A percentile compares a stretch with the other conserved stretches of the same genome.
These are phyloP conservation scores for Sylvilagus bachmani DNA, from an alignment of 2,113 vertebrate genomes.

Conservation along the genomic window DNA sequence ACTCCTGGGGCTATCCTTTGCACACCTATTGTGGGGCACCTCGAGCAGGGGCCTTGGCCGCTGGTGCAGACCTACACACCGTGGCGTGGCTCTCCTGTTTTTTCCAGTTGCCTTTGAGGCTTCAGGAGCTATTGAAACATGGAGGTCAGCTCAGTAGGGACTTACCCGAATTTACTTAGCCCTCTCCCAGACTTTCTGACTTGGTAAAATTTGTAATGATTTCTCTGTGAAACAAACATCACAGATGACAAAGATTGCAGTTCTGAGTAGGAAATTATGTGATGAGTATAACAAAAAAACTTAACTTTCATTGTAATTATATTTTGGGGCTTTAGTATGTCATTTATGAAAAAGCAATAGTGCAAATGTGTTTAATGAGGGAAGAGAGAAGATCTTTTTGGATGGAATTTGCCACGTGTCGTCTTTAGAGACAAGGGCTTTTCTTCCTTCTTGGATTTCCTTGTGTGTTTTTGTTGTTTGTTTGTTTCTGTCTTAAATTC, in stretches of 20 bases:
- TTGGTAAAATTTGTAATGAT: background rate
- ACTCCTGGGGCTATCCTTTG: background rate
- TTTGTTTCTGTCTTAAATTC: too few species aligned
- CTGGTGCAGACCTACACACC: accelerated
- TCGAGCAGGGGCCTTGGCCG: background rate
- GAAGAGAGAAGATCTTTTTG: background rate
- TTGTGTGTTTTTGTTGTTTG: too few species aligned
- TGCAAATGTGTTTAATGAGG: background rate
- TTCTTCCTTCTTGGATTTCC: background rate
- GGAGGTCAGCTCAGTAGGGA: background rate
- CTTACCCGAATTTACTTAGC: background rate
- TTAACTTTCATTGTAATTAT: background rate
- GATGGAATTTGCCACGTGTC: background rate
- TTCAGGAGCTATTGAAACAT: background rate
- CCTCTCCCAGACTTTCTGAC: background rate
- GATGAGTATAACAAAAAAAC: background rate
- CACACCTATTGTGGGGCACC: background rate
- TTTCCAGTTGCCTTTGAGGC: background rate
- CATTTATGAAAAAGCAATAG: background rate
- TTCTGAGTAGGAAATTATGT: background rate
- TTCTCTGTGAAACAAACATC: background rate
- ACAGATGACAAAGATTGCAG: background rate
- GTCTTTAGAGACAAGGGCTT: background rate
- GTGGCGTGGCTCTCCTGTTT: background rate
- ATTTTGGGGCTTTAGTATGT: background rate